Evolutionary conservation across 2,888 invertebrate species (phyloP).

Genomic region (Andrena chrysosceles): DNA sequence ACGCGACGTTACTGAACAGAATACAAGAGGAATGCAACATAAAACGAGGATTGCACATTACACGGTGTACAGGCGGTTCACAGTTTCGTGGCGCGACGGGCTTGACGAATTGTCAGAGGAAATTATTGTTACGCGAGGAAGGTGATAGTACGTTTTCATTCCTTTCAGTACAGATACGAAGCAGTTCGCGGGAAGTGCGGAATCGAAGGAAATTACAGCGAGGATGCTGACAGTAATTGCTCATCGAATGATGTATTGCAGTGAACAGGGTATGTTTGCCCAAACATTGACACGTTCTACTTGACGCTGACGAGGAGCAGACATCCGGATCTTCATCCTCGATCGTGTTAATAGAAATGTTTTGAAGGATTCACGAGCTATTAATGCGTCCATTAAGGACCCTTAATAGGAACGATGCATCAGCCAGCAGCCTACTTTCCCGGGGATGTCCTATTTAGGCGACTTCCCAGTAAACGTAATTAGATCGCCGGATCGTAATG

Average conservation of each 20-base stretch:
- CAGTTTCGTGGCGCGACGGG: too few relatives aligned
- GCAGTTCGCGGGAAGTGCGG: too few relatives aligned
- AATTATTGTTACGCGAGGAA: too few relatives aligned
- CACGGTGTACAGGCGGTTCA: too few relatives aligned
- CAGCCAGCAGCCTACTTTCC: conserved; percentile 3
- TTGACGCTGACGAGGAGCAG: neutral
- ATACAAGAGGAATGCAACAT: too few relatives aligned
- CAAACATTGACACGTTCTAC: neutral
- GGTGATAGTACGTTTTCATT: too few relatives aligned
- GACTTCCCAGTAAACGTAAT: conserved; percentile 1
- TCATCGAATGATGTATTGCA: neutral
- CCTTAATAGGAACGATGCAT: neutral
- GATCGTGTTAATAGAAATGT: neutral
- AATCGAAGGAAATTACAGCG: neutral
- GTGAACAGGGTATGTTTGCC: neutral
- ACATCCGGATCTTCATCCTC: neutral
- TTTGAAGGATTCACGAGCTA: neutral
- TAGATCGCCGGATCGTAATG: neutral
- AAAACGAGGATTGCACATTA: too few relatives aligned
- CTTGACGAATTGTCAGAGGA: too few relatives aligned
- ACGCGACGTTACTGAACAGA: too few relatives aligned
- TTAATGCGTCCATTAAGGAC: conserved; percentile 2
- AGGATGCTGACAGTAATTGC: neutral
- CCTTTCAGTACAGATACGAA: too few relatives aligned
- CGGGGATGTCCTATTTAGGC: neutral